Conservation (phyloP, 2,113 vertebrate genomes). For the Phalacrocorax carbo region DNA sequence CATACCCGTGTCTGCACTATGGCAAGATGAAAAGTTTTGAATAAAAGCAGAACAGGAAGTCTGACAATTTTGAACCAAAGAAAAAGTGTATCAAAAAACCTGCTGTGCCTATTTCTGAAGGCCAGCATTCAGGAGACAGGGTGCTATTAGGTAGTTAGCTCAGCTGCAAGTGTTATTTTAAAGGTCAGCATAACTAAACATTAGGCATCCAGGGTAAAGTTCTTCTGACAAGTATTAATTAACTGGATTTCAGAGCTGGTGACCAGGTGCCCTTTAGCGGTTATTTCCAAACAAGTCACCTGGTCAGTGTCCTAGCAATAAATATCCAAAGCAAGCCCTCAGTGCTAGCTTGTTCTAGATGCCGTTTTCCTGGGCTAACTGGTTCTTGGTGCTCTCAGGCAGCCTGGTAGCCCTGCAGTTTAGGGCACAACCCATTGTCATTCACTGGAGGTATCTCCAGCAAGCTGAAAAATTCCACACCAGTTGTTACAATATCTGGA, state of each 20-base stretch:
- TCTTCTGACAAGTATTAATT: constrained; percentile 23
- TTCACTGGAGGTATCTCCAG: not conserved
- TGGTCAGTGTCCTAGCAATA: not conserved
- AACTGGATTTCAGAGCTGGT: not conserved
- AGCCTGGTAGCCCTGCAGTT: not conserved
- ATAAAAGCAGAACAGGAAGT: not conserved
- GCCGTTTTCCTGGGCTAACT: not conserved
- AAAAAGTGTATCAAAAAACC: not conserved
- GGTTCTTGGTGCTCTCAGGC: not conserved
- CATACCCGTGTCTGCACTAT: not conserved
- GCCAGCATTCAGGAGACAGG: not conserved
- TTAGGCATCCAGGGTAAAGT: not conserved
- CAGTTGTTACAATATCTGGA: not conserved
- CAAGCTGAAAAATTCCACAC: not conserved
- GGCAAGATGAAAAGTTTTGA: not conserved
- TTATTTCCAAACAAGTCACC: constrained; percentile 15
- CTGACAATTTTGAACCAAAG: not conserved
- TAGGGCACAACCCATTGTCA: not conserved
- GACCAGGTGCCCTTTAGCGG: not conserved
- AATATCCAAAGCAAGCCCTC: not conserved
- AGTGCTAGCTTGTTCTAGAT: not conserved
- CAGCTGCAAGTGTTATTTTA: not conserved
- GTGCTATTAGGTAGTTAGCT: not conserved
- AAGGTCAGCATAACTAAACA: constrained; percentile 20
- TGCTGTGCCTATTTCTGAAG: not conserved